Conservation (phyloP, 2,888 invertebrate species). For the Synergus laeviventris region DNA sequence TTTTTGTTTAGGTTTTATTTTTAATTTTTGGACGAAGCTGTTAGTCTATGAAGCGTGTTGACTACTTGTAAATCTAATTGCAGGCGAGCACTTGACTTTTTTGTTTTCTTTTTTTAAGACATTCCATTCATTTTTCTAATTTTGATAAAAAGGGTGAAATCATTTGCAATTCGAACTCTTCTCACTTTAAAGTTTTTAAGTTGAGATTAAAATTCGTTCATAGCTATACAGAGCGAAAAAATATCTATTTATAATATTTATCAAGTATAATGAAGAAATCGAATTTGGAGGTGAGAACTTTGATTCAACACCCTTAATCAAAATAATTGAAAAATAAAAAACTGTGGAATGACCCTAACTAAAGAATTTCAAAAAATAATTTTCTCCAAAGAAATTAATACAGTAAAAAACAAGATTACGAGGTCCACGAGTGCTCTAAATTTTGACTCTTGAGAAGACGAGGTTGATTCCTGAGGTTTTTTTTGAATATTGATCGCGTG, state of each 20-base stretch:
- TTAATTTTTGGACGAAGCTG: not conserved
- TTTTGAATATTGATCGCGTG: not conserved
- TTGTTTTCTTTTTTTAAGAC: constrained; percentile 17
- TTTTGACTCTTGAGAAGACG: constrained; percentile 33
- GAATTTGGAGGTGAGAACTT: too few species aligned
- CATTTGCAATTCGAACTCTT: not conserved
- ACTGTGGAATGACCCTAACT: constrained; percentile 9
- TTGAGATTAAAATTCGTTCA: not conserved
- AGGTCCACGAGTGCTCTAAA: constrained; percentile 18
- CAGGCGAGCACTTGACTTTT: not conserved
- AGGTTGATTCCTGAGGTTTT: not conserved
- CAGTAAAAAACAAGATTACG: not conserved
- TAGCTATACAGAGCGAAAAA: too few species aligned
- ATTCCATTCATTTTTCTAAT: constrained; percentile 23
- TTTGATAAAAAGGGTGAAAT: not conserved
- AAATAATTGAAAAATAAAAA: not conserved
- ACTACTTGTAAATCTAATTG: constrained; percentile 23
- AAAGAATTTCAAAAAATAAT: constrained; percentile 6
- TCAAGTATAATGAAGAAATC: too few species aligned
- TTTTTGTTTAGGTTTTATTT: constrained; percentile 1
- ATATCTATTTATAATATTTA: too few species aligned
- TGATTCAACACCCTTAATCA: too few species aligned
- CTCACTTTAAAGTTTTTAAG: not conserved
- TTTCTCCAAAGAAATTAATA: not conserved
- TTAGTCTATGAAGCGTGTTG: constrained; percentile 15